Percentiles rank a stretch among this genome's conserved stretches.
Conservation (phyloP, 2,113 vertebrate genomes). For the Erinaceus europaeus region DNA sequence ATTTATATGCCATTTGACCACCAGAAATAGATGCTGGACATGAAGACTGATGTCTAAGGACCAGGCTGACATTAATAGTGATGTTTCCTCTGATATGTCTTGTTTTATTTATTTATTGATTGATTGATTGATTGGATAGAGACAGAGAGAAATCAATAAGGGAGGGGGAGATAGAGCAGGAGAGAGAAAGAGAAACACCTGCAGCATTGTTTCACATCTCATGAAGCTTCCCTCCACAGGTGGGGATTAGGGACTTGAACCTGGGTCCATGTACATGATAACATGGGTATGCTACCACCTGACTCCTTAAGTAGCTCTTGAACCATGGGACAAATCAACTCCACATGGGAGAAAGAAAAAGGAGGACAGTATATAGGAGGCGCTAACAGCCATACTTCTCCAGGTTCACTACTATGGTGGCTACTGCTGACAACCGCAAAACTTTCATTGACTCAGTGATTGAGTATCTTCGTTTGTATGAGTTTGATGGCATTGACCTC, state of each 20-base stretch:
- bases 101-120: too few relatives aligned
- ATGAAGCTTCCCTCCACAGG: too few relatives aligned
- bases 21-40: neutral
- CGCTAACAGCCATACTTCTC: neutral
- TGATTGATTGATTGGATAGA: too few relatives aligned
- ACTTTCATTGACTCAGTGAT: conserved; percentile 79
- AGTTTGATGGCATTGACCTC: conserved; percentile 81
- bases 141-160: too few relatives aligned
- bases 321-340: neutral
- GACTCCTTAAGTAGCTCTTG: too few relatives aligned
- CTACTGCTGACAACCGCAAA: conserved; percentile 72
- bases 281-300: too few relatives aligned
- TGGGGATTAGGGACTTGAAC: too few relatives aligned
- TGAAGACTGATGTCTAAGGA: neutral
- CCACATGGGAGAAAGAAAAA: neutral
- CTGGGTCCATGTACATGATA: too few relatives aligned
- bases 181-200: too few relatives aligned
- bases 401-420: conserved; percentile 80
- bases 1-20: neutral
- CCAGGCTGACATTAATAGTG: neutral
- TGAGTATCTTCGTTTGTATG: conserved; percentile 74
- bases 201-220: too few relatives aligned
- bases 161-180: too few relatives aligned
- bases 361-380: neutral
- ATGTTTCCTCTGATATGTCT: neutral